These are phyloP conservation scores for Pteropus rufus DNA, from an alignment of 2,797 vertebrate genomes.

Conservation along the genomic window DNA sequence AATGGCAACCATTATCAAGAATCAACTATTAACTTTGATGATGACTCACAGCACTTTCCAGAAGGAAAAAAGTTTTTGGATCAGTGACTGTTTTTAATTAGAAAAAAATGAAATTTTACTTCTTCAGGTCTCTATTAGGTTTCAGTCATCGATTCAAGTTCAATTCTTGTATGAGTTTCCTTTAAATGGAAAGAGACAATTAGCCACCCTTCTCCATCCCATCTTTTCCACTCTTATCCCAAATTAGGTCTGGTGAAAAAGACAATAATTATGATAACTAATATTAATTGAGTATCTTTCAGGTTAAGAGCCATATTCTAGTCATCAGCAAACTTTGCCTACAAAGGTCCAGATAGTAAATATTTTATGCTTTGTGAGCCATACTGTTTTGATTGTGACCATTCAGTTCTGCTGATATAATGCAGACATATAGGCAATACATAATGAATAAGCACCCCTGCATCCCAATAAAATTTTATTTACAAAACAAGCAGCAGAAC, in stretches of 20 bases:
- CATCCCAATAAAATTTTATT: neutral
- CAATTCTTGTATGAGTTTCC: neutral
- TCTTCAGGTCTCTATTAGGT: neutral
- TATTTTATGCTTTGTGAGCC: neutral
- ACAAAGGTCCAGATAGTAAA: neutral
- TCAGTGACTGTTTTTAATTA: slow-evolving; percentile 37
- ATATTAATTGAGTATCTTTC: neutral
- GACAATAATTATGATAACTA: neutral
- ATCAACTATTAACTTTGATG: slow-evolving; percentile 26
- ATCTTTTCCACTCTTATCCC: neutral
- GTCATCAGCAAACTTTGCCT: neutral
- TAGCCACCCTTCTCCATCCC: neutral
- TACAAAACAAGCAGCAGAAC: neutral
- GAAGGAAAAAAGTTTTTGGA: slow-evolving; percentile 21
- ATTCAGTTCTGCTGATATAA: neutral
- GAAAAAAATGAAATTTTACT: neutral
- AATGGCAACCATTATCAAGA: slow-evolving; percentile 45
- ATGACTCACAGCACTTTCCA: neutral
- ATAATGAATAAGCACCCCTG: neutral
- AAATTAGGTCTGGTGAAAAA: neutral
- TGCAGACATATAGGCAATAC: neutral
- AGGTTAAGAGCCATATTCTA: neutral
- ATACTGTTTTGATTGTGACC: neutral
- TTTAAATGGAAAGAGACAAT: neutral
- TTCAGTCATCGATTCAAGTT: slow-evolving; percentile 12